Evolutionary conservation across 2,888 invertebrate species (phyloP).

Genomic region (Timandra comae): DNA sequence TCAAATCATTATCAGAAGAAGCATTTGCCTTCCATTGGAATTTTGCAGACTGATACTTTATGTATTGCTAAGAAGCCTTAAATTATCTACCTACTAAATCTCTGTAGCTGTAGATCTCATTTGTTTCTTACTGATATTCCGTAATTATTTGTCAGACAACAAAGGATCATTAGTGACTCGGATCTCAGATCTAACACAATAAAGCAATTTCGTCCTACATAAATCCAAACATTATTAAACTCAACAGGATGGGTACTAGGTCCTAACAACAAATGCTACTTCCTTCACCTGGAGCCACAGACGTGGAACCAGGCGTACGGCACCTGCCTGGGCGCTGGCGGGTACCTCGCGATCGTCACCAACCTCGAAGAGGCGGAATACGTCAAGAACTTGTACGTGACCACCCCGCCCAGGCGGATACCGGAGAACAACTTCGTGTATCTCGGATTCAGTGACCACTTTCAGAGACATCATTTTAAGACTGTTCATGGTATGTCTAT

Average conservation of each 20-base stretch:
- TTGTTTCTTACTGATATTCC: too few species aligned
- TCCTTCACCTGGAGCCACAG: slow-evolving; percentile 37
- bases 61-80: too few species aligned
- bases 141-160: too few species aligned
- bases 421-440: slow-evolving; percentile 37
- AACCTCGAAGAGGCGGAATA: slow-evolving; percentile 32
- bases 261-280: slow-evolving; percentile 33
- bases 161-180: too few species aligned
- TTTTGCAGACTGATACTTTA: too few species aligned
- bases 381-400: slow-evolving; percentile 32
- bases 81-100: too few species aligned
- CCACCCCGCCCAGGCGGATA: slow-evolving; percentile 25
- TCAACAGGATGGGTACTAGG: slow-evolving; percentile 36
- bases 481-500: slow-evolving; percentile 46
- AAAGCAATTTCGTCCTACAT: too few species aligned
- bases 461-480: slow-evolving; percentile 36
- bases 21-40: too few species aligned
- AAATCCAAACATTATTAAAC: too few species aligned
- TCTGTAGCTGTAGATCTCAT: too few species aligned
- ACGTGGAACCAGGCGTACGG: slow-evolving; percentile 39
- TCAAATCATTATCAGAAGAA: too few species aligned
- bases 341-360: slow-evolving; percentile 35
- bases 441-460: slow-evolving; percentile 39
- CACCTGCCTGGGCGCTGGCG: slow-evolving; percentile 37
- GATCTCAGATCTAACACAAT: too few species aligned